A percentile compares a stretch with the other conserved stretches of the same genome.
These are phyloP conservation scores for Galemys pyrenaicus DNA, from an alignment of 2,113 vertebrate species.

Conservation along the genomic window DNA sequence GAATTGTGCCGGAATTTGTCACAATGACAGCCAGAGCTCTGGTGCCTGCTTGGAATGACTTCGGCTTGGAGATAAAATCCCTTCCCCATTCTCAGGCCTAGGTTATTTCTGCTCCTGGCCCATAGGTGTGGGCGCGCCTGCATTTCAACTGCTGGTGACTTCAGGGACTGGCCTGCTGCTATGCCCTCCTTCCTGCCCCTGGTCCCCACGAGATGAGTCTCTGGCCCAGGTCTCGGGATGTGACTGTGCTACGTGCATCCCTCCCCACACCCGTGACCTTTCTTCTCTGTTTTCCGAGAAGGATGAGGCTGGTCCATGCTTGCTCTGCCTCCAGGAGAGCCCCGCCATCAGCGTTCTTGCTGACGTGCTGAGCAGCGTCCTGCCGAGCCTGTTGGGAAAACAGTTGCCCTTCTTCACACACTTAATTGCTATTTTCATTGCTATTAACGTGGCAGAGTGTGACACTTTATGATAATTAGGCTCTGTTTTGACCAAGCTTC, in stretches of 20 bases:
- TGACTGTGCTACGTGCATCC: too few relatives aligned
- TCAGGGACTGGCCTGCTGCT: not conserved
- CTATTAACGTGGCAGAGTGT: conserved; percentile 51
- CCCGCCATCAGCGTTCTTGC: not conserved
- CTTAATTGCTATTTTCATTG: conserved; percentile 72
- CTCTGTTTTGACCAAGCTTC: conserved; percentile 67
- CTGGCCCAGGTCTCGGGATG: too few relatives aligned
- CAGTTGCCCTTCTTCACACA: conserved; percentile 72
- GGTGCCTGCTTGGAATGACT: not conserved
- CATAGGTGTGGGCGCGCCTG: not conserved
- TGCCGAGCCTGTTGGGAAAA: conserved; percentile 60
- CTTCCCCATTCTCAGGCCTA: not conserved
- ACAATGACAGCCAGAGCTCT: too few relatives aligned
- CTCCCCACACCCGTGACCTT: fast-evolving
- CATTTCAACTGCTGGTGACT: too few relatives aligned
- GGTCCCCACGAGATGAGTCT: not conserved
- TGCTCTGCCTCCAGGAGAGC: not conserved
- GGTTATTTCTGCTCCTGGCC: not conserved
- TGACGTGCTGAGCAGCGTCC: conserved; percentile 10
- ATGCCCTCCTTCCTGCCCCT: not conserved
- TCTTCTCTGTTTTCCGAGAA: not conserved
- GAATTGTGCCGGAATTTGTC: not conserved
- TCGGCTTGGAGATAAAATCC: not conserved
- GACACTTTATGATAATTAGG: conserved; percentile 70
- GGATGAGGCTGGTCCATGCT: not conserved